A percentile compares a stretch with the other conserved stretches of the same genome.
phyloP scores from a whole-genome alignment of 2,888 invertebrate species.

The Dyspetes luteomarginatus region DNA sequence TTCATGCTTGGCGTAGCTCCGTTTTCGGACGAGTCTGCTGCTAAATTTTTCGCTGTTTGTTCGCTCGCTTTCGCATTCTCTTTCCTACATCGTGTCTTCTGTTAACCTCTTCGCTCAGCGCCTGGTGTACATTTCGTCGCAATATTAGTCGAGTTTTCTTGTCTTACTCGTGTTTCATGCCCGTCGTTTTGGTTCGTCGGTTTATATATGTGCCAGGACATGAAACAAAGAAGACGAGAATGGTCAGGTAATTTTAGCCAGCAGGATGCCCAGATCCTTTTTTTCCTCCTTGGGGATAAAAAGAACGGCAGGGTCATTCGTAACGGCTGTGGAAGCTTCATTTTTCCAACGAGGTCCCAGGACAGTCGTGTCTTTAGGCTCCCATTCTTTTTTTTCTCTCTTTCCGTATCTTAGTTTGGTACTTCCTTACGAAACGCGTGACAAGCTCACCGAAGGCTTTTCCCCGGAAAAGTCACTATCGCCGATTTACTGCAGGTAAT shows the following conservation, averaged over 20 bases:
- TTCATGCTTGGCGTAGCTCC: constrained; percentile 36
- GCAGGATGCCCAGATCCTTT: not conserved
- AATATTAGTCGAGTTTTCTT: constrained; percentile 5
- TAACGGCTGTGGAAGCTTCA: constrained; percentile 30
- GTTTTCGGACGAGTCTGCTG: constrained; percentile 72
- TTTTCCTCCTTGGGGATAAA: constrained; percentile 24
- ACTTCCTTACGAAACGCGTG: constrained; percentile 40
- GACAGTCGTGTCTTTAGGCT: constrained; percentile 6
- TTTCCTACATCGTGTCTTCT: not conserved
- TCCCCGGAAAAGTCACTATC: not conserved
- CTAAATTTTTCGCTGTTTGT: constrained; percentile 77
- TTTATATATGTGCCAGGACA: not conserved
- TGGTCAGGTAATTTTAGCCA: constrained; percentile 42
- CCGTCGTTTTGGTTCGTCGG: not conserved
- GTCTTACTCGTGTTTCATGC: constrained; percentile 3
- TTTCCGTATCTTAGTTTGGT: not conserved
- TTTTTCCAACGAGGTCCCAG: constrained; percentile 27
- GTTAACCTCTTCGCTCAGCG: not conserved
- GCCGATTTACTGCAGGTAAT: constrained; percentile 12
- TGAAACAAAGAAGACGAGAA: constrained; percentile 13
- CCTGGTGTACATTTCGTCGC: constrained; percentile 1
- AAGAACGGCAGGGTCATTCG: constrained; percentile 1
- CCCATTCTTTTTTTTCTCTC: not conserved
- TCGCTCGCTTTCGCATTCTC: constrained; percentile 41
- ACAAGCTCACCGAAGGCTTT: constrained; percentile 4